A percentile compares a stretch with the other conserved stretches of the same genome.
Conservation (phyloP, 2,797 vertebrate genomes). For the Lithobates pipiens region DNA sequence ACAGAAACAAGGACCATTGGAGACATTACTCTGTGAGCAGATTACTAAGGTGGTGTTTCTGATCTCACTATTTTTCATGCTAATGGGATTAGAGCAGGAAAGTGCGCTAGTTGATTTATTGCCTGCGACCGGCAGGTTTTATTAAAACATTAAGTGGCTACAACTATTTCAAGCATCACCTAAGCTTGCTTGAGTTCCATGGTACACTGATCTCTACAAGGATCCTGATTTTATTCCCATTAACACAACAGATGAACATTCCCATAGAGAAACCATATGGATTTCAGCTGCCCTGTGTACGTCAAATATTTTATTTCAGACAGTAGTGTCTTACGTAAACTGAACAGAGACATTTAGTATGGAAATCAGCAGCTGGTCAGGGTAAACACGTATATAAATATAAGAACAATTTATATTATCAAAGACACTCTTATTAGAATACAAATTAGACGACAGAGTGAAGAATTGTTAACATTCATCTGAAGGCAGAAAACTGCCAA, state of each 20-base stretch:
- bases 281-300: slow-evolving; percentile 3
- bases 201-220: slow-evolving; percentile 40
- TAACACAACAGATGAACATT: slow-evolving; percentile 24
- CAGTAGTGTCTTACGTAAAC: not conserved
- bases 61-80: slow-evolving; percentile 31
- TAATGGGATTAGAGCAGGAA: slow-evolving; percentile 41
- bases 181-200: slow-evolving; percentile 23
- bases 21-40: slow-evolving; percentile 6
- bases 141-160: slow-evolving; percentile 36
- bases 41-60: slow-evolving; percentile 13
- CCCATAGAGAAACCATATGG: slow-evolving; percentile 34
- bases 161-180: slow-evolving; percentile 36
- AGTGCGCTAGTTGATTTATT: slow-evolving; percentile 15
- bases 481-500: slow-evolving; percentile 7
- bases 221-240: slow-evolving; percentile 36
- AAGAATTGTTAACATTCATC: slow-evolving; percentile 1
- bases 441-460: slow-evolving; percentile 27
- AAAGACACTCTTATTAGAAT: slow-evolving; percentile 35
- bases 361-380: slow-evolving; percentile 14
- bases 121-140: slow-evolving; percentile 17
- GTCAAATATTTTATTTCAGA: slow-evolving; percentile 18
- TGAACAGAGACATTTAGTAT: slow-evolving; percentile 7
- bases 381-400: slow-evolving; percentile 24
- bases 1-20: not conserved
- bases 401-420: slow-evolving; percentile 5